These are phyloP conservation scores for Napeogenes inachia DNA, from an alignment of 2,888 invertebrate genomes.

Conservation along the genomic window DNA sequence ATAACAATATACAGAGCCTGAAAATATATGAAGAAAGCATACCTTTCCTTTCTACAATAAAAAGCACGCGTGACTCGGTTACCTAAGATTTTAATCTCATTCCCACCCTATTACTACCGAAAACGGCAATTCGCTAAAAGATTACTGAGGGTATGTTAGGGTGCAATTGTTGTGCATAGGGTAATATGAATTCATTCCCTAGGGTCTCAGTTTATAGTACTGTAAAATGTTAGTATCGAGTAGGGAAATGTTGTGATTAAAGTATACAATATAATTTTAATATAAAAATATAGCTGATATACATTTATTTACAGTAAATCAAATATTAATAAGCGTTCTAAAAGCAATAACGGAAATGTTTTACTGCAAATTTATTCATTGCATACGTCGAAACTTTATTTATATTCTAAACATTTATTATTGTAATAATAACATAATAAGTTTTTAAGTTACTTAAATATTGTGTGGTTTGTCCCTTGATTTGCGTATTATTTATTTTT, in stretches of 20 bases:
- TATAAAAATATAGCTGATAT: too few species aligned
- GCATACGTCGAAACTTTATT: constrained; percentile 11
- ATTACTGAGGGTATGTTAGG: constrained; percentile 21
- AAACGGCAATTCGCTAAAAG: constrained; percentile 28
- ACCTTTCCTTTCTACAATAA: constrained; percentile 5
- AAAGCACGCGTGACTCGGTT: constrained; percentile 9
- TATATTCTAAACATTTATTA: constrained; percentile 4
- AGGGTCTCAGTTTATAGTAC: constrained; percentile 25
- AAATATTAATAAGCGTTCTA: constrained; percentile 17
- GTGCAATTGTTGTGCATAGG: constrained; percentile 35
- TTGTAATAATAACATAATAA: too few species aligned
- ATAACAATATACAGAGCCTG: neutral
- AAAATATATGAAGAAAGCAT: constrained; percentile 2
- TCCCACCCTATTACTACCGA: constrained; percentile 15
- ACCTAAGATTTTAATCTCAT: constrained; percentile 19
- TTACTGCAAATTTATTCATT: constrained; percentile 25
- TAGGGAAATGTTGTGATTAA: constrained; percentile 10
- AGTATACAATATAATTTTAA: neutral
- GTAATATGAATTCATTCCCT: constrained; percentile 37
- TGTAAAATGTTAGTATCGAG: constrained; percentile 14
- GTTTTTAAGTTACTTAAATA: too few species aligned
- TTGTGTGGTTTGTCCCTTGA: too few species aligned
- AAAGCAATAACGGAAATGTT: constrained; percentile 16
- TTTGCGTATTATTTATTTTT: too few species aligned
- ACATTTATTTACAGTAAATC: constrained; percentile 14